These are phyloP conservation scores for Noturus placidus DNA, from an alignment of 2,113 vertebrate species.

Conservation along the genomic window DNA sequence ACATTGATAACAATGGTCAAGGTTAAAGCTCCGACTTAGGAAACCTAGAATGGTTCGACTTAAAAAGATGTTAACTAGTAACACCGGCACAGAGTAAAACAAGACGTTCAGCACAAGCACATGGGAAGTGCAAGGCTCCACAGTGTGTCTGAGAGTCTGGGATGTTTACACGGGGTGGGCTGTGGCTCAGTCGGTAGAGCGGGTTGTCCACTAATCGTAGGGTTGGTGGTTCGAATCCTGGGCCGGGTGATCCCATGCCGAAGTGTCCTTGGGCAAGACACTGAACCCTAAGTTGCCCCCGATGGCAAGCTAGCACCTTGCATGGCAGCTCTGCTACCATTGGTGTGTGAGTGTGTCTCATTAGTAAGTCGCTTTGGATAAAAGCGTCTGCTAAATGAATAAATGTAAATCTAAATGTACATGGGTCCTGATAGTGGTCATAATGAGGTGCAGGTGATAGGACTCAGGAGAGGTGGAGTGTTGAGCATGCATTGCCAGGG, in stretches of 20 bases:
- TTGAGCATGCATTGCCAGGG: not conserved
- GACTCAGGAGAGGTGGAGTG: not conserved
- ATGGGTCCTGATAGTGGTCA: not conserved
- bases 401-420: no score
- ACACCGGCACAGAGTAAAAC: not conserved
- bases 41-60: not conserved
- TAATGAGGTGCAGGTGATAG: conserved; percentile 10
- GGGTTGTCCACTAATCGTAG: no score
- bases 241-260: no score
- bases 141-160: not conserved
- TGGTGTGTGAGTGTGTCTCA: no score
- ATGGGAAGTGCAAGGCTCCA: not conserved
- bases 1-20: not conserved
- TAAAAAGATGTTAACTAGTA: not conserved
- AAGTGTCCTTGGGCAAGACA: no score
- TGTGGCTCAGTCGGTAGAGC: no score
- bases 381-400: no score
- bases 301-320: no score
- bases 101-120: not conserved
- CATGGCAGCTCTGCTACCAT: no score
- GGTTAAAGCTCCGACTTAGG: not conserved
- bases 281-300: no score
- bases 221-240: no score
- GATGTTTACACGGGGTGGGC: conserved; percentile 11
- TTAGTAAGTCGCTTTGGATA: no score